phyloP scores from a whole-genome alignment of 2,888 invertebrate species.

The Hemistola chrysoprasaria region DNA sequence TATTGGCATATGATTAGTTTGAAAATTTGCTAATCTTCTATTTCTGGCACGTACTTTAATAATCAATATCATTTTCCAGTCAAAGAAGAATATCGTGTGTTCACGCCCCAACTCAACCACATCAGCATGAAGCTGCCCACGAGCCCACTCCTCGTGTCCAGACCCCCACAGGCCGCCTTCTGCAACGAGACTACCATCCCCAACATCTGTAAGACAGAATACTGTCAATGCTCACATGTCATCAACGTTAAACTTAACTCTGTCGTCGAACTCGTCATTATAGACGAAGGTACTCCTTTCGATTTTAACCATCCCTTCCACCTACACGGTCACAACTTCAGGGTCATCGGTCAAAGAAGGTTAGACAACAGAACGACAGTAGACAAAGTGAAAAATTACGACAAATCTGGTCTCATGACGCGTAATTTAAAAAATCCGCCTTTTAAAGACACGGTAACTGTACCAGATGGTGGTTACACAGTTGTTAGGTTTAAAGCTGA shows the following conservation, averaged over 20 bases:
- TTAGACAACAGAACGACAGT: slow-evolving; percentile 85
- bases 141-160: slow-evolving; percentile 86
- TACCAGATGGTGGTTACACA: slow-evolving; percentile 95
- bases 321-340: slow-evolving; percentile 91
- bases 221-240: slow-evolving; percentile 93
- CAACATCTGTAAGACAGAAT: slow-evolving; percentile 85
- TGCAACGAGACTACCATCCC: slow-evolving; percentile 88
- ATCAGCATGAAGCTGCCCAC: slow-evolving; percentile 90
- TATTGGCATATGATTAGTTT: too few relatives aligned
- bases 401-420: slow-evolving; percentile 85
- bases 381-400: slow-evolving; percentile 85
- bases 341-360: slow-evolving; percentile 90
- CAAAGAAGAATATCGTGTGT: slow-evolving; percentile 79
- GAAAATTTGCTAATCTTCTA: too few relatives aligned
- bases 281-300: slow-evolving; percentile 92
- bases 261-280: slow-evolving; percentile 91
- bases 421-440: slow-evolving; percentile 89
- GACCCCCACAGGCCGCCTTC: slow-evolving; percentile 84
- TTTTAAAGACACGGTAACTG: slow-evolving; percentile 93
- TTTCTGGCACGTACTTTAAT: too few relatives aligned
- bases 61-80: slow-evolving; percentile 76
- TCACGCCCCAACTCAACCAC: slow-evolving; percentile 94
- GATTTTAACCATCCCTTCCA: slow-evolving; percentile 95
- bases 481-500: slow-evolving; percentile 91
- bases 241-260: slow-evolving; percentile 86